phyloP scores from a whole-genome alignment of 2,113 vertebrate species.

The Numenius arquata region DNA sequence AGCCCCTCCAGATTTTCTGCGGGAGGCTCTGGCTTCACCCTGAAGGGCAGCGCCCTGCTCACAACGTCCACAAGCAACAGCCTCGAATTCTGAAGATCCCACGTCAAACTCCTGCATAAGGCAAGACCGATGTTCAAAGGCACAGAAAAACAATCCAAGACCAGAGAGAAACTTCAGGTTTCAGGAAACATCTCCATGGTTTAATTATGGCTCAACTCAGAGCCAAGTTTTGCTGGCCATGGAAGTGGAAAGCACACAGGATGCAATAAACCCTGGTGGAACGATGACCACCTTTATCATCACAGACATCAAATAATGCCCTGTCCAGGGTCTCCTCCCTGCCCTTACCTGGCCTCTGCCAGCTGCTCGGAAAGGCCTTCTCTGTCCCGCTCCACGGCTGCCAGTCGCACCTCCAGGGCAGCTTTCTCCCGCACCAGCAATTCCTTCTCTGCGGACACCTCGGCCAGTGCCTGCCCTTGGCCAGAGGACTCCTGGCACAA shows the following conservation, averaged over 20 bases:
- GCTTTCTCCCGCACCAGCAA: slow-evolving; percentile 70
- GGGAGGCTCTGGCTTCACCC: neutral
- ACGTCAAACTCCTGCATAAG: neutral
- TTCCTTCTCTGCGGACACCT: slow-evolving; percentile 68
- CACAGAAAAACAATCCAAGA: neutral
- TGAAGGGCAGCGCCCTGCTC: neutral
- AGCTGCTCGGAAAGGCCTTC: slow-evolving; percentile 71
- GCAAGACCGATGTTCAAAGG: neutral
- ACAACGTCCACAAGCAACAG: fast-evolving
- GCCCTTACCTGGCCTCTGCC: slow-evolving; percentile 76
- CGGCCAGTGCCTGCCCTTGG: slow-evolving; percentile 35
- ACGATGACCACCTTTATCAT: neutral
- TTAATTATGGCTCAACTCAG: neutral
- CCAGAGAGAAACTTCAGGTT: neutral
- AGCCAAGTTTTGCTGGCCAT: neutral
- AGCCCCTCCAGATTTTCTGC: neutral
- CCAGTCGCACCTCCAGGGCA: slow-evolving; percentile 68
- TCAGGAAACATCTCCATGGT: neutral
- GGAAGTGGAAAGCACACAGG: neutral
- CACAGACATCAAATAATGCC: neutral
- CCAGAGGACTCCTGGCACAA: slow-evolving; percentile 46
- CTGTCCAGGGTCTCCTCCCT: neutral
- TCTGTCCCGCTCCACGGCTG: slow-evolving; percentile 56
- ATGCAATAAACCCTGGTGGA: neutral
- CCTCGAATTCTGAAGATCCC: neutral